These are phyloP conservation scores for Ametastegia equiseti DNA, from an alignment of 2,888 invertebrate species.

Conservation along the genomic window DNA sequence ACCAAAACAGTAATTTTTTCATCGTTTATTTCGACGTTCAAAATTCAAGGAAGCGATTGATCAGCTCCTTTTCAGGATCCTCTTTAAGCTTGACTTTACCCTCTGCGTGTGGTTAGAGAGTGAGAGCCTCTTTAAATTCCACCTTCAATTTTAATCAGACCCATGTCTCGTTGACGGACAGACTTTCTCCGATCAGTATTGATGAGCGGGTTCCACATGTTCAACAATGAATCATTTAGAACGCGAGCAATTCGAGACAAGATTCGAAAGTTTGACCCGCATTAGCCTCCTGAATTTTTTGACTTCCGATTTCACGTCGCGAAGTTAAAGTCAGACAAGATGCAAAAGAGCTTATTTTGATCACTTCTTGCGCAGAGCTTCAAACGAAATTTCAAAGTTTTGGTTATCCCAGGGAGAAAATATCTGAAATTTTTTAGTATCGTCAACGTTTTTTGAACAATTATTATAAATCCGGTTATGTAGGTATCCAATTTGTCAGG, in stretches of 20 bases:
- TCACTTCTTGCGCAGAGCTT: no score
- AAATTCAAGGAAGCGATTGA: no score
- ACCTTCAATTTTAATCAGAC: slow-evolving; percentile 39
- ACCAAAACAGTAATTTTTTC: no score
- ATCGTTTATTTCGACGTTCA: no score
- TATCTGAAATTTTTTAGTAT: no score
- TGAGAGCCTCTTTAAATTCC: slow-evolving; percentile 33
- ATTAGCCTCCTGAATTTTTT: neutral
- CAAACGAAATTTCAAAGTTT: no score
- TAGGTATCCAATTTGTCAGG: no score
- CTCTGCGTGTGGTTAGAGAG: neutral
- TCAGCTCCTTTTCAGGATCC: neutral
- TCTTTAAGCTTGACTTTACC: slow-evolving; percentile 20
- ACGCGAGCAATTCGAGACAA: neutral
- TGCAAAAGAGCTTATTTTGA: no score
- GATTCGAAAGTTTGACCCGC: neutral
- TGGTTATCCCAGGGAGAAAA: no score
- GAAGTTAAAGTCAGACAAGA: no score
- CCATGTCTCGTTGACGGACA: slow-evolving; percentile 21
- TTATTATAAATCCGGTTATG: no score
- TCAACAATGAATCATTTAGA: neutral
- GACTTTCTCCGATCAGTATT: slow-evolving; percentile 35
- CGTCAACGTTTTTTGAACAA: no score
- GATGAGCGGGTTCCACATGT: neutral
- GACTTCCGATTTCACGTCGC: neutral